Base-by-base conservation (phyloP, 35 echinoderm and acorn worm species). In the Apostichopus californicus region DNA sequence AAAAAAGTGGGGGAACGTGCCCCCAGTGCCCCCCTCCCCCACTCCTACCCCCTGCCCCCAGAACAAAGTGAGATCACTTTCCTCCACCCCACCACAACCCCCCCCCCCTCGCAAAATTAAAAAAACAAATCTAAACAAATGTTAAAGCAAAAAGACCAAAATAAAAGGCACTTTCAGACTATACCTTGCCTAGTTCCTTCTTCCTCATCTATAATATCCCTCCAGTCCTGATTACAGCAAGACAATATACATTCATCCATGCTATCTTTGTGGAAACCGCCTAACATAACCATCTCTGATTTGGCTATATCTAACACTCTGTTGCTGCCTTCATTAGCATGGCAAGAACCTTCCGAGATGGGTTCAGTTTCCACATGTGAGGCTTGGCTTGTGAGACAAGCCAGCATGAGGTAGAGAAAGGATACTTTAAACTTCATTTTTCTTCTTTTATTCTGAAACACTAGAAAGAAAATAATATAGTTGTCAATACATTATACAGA, bases 181-280 rank as follows among this genome's bases (percentile, higher is more conserved):
- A 60, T 53, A 55, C 78, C 8, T 34, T 58, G 54, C 81, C n/a
- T 59, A 6, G 6, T 12, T 58, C 58, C 55, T 6, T 73, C 71
- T 6, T 73, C 71, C 20, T 4, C 15, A 4, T 68, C 8, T 68
- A 22, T 18, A n/a, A 73, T 15, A 73, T 73, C 1, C 22, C 57
- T 84, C 81, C 81, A 84, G 56, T 84, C 81, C 53, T 84, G 54
- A n/a, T 84, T 55, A 54, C 81, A 84, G 17, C 81, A 84, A 1
- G 54, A 13, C 4, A 58, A 18, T n/a, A 84, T 57, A 8, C 81
- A 84, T 4, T 84, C 81, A 3, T 84, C 81, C 54, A 84, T 57
- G 54, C 15, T 84, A 6, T 84, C 54, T 84, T 84, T 84, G 81
- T 84, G 81, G 57, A 11, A 84, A 6, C 54, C 81, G 1, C 81